A percentile compares a stretch with the other conserved stretches of the same genome.
phyloP scores from a whole-genome alignment of 2,888 invertebrate genomes.

The Eremobia ochroleuca region DNA sequence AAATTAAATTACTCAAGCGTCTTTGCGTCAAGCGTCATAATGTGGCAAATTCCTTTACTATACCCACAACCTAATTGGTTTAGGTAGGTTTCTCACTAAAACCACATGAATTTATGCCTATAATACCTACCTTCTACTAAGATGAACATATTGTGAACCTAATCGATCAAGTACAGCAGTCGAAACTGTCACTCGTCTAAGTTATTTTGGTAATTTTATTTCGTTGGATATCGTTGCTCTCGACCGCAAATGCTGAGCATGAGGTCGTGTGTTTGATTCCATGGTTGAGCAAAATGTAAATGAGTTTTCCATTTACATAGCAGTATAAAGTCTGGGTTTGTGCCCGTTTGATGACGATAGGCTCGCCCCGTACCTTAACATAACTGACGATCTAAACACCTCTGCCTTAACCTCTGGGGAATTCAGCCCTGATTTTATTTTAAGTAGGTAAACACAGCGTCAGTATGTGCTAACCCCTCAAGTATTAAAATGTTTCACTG shows the following conservation, averaged over 20 bases:
- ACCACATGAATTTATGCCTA: conserved; percentile 50
- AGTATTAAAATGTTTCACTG: no score
- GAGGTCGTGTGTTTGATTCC: not conserved
- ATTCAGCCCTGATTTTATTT: not conserved
- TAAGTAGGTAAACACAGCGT: no score
- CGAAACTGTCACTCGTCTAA: not conserved
- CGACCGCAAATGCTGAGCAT: not conserved
- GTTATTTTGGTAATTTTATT: not conserved
- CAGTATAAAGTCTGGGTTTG: not conserved
- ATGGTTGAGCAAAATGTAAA: not conserved
- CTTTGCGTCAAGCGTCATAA: conserved; percentile 17
- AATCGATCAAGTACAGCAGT: not conserved
- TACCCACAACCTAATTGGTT: conserved; percentile 14
- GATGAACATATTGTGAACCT: not conserved
- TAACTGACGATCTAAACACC: not conserved
- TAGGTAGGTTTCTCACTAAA: conserved; percentile 41
- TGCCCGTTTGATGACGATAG: not conserved
- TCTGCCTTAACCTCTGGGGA: not conserved
- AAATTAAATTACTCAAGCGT: not conserved
- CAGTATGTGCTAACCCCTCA: no score
- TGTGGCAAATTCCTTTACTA: conserved; percentile 25
- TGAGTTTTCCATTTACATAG: not conserved
- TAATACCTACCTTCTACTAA: not conserved
- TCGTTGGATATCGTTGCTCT: not conserved
- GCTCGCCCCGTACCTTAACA: not conserved